Percentiles rank a stretch among this genome's conserved stretches.
Conservation (phyloP, 2,113 vertebrate genomes). For the Onychorhynchus coronatus region DNA sequence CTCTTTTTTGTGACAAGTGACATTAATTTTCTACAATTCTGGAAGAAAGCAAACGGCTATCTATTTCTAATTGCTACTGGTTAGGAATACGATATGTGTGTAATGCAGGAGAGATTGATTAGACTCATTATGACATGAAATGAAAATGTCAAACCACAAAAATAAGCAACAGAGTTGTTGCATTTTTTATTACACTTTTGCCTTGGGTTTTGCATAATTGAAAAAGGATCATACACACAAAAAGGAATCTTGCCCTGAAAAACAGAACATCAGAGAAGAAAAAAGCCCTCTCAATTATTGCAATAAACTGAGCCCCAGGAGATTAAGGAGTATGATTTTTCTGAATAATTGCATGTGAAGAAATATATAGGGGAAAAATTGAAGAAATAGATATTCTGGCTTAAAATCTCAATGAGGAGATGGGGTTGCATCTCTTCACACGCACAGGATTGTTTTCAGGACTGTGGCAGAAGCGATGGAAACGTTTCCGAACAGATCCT, state of each 20-base stretch:
- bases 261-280: background rate
- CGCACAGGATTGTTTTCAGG: background rate
- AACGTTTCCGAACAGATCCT: background rate
- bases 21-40: conserved; percentile 30
- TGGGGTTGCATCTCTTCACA: background rate
- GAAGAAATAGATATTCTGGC: background rate
- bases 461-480: background rate
- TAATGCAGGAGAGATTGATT: conserved; percentile 23
- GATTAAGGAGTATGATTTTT: background rate
- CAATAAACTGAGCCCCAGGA: background rate
- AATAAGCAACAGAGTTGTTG: background rate
- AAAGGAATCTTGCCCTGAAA: conserved; percentile 20
- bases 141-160: conserved; percentile 41
- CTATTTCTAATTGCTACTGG: conserved; percentile 32
- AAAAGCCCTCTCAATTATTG: background rate
- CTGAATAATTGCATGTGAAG: background rate
- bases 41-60: background rate
- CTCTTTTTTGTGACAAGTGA: conserved; percentile 20
- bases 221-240: background rate
- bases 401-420: background rate
- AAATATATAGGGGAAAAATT: background rate
- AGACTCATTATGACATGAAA: conserved; percentile 42
- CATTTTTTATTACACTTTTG: conserved; percentile 26
- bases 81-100: background rate
- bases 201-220: conserved; percentile 19